Evolutionary conservation across 2,113 vertebrate species (phyloP).

Genomic region (Corythornis vintsioides): DNA sequence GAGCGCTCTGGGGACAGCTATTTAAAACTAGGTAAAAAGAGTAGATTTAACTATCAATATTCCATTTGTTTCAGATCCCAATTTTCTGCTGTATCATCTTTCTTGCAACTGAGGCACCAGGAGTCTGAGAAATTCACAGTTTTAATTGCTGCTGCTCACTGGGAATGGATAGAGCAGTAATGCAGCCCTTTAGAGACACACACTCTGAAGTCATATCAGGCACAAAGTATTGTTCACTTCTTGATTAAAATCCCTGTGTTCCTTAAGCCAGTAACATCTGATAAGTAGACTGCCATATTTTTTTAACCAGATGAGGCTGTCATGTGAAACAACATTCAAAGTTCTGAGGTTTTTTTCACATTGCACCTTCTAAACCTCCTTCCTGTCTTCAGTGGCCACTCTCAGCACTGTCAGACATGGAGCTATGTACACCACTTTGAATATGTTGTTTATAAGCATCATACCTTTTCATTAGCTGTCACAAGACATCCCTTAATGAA

Average conservation of each 20-base stretch:
- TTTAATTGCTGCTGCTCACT: background rate
- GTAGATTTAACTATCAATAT: background rate
- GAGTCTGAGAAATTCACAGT: background rate
- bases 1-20: background rate
- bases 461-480: background rate
- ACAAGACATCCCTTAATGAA: background rate
- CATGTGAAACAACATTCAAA: background rate
- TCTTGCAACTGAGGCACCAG: background rate
- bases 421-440: background rate
- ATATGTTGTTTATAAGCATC: background rate
- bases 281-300: background rate
- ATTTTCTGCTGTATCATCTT: background rate
- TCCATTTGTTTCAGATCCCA: background rate
- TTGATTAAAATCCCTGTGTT: background rate
- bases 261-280: background rate
- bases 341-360: background rate
- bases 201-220: background rate
- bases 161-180: background rate
- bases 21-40: background rate
- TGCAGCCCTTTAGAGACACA: background rate
- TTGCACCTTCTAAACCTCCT: background rate
- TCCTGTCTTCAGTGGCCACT: background rate
- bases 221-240: background rate
- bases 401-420: background rate
- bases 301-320: background rate